phyloP scores from a whole-genome alignment of 2,888 invertebrate species.

The Agrotis clavis region DNA sequence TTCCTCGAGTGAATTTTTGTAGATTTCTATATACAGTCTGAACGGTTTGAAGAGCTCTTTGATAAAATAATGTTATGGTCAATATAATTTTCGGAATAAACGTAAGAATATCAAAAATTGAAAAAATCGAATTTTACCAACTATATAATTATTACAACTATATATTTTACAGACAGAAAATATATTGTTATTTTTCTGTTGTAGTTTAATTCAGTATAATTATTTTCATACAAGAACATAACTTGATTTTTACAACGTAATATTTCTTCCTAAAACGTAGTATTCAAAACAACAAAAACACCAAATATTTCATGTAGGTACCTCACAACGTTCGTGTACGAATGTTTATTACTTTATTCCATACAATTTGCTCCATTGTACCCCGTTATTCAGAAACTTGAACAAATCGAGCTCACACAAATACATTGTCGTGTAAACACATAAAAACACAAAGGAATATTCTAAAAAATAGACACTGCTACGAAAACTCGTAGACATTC shows the following conservation, averaged over 20 bases:
- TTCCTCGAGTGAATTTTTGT: too few relatives aligned
- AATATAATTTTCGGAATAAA: too few relatives aligned
- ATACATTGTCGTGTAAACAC: constrained; percentile 46
- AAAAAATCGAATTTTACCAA: too few relatives aligned
- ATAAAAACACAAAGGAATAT: constrained; percentile 52
- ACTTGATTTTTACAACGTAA: neutral
- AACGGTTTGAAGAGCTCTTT: too few relatives aligned
- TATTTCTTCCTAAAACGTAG: constrained; percentile 6
- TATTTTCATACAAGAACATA: neutral
- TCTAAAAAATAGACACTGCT: constrained; percentile 45
- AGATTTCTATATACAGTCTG: too few relatives aligned
- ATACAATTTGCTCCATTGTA: constrained; percentile 58
- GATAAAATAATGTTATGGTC: too few relatives aligned
- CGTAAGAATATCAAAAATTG: too few relatives aligned
- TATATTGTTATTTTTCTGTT: too few relatives aligned
- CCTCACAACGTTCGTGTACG: constrained; percentile 19
- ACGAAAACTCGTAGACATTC: constrained; percentile 39
- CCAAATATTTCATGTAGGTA: constrained; percentile 24
- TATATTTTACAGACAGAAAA: too few relatives aligned
- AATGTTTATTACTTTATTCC: constrained; percentile 56
- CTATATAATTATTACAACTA: too few relatives aligned
- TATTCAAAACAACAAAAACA: constrained; percentile 27
- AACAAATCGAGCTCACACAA: constrained; percentile 51
- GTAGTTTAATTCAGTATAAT: too few relatives aligned
- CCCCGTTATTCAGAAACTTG: constrained; percentile 50